Evolutionary conservation across 2,113 vertebrate species (phyloP), one percentile per base, ranked within the genome.

Genomic region (Nicator chloris): DNA sequence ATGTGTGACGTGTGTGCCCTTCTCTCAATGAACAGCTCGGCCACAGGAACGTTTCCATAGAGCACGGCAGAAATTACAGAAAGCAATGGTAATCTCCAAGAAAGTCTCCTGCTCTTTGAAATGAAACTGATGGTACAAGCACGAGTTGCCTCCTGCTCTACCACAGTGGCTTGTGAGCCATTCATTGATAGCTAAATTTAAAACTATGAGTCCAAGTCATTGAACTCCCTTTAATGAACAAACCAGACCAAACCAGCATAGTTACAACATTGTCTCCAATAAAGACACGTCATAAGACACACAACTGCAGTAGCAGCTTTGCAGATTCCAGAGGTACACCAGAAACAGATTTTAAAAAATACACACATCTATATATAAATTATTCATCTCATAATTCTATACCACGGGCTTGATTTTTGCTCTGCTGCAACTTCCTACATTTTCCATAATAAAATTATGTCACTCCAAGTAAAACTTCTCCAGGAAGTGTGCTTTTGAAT

Each of bases 1-100:
- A 27, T 0, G 3, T 11, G 77, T 31, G 60, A 65, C 23, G 5
- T 1, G 2, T 42, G 44, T 37, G 28, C 22, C 18, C 19, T 51
- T 75, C 10, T 45, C n/a, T 51, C 86, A 44, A 7, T 20, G 72
- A 89, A 56, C 18, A 70, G 16, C 14, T 35, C 49, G 16, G 57
- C 14, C 24, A 78, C 17, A 13, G 49, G 37, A 77, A 45, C 3
- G 0, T 57, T 37, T 56, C 13, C 12, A 49, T 0, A 53, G 28
- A 82, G 60, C 3, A 24, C 83, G 39, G 21, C 35, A 79, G 69
- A 77, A 93, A 39, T 40, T 45, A 42, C 7, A 37, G 49, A 49
- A 84, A 75, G 30, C 1, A 0, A 79, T 47, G 13, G 22, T 23
- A 27, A 39, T 44, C 39, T 53, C 65, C 61, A 50, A 65, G 35